phyloP scores from a whole-genome alignment of 2,888 invertebrate species.

The Scrobipalpa atriplicella region DNA sequence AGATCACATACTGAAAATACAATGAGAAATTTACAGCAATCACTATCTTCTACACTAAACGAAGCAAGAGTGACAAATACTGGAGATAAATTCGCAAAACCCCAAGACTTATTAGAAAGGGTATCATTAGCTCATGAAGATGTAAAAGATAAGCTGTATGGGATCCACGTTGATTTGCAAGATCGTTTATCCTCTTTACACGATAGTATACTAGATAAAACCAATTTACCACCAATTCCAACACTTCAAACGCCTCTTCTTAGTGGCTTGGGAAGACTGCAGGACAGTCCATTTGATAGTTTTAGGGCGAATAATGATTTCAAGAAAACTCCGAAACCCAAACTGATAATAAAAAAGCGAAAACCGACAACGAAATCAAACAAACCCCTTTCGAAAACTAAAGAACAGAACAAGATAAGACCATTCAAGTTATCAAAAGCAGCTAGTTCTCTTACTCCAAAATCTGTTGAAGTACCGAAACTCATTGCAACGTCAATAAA shows the following conservation, averaged over 20 bases:
- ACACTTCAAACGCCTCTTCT: constrained; percentile 34
- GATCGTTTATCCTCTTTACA: constrained; percentile 60
- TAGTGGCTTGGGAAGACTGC: constrained; percentile 2
- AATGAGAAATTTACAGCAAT: constrained; percentile 52
- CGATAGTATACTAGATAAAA: constrained; percentile 50
- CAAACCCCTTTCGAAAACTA: constrained; percentile 23
- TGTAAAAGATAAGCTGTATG: constrained; percentile 61
- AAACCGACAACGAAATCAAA: constrained; percentile 7
- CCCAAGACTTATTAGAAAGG: constrained; percentile 53
- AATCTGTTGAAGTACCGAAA: constrained; percentile 44
- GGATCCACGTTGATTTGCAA: constrained; percentile 61
- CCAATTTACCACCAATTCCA: constrained; percentile 40
- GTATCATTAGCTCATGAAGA: constrained; percentile 54
- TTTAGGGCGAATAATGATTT: background rate
- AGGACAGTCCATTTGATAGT: background rate
- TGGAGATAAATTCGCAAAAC: constrained; percentile 43
- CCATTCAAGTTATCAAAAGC: constrained; percentile 45
- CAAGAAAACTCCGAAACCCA: constrained; percentile 8
- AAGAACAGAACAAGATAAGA: constrained; percentile 30
- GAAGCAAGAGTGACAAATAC: constrained; percentile 38
- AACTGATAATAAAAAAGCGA: constrained; percentile 9
- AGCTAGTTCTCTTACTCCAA: constrained; percentile 47
- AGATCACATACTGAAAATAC: constrained; percentile 51
- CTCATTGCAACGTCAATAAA: constrained; percentile 35
- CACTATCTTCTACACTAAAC: constrained; percentile 49